Percentiles rank a stretch among this genome's conserved stretches.
Conservation (phyloP, 1,140 invertebrate genomes). For the Diorhabda carinulata region DNA sequence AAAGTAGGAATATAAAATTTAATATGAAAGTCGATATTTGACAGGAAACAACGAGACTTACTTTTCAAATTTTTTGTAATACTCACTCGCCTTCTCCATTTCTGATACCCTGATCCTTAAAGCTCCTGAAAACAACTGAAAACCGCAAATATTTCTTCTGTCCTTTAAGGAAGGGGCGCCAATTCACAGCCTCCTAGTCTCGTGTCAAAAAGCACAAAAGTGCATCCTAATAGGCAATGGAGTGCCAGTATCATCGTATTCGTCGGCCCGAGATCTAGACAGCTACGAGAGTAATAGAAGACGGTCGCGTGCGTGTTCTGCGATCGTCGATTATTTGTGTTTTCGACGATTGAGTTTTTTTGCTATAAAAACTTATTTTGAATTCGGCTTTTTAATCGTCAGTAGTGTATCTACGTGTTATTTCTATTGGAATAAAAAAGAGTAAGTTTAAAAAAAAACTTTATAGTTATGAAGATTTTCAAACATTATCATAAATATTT, state of each 20-base stretch:
- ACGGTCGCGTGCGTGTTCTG: slow-evolving; percentile 12
- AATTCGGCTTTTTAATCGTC: too few species aligned
- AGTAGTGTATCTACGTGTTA: too few species aligned
- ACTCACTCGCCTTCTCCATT: background rate
- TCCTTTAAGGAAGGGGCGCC: slow-evolving; percentile 14
- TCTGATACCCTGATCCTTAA: slow-evolving; percentile 14
- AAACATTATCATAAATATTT: too few species aligned
- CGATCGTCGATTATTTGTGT: slow-evolving; percentile 10
- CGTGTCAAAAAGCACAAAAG: slow-evolving; percentile 19
- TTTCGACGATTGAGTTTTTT: background rate
- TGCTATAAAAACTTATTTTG: too few species aligned
- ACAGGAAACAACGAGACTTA: too few species aligned
- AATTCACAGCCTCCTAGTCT: slow-evolving; percentile 14
- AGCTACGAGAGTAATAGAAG: slow-evolving; percentile 12
- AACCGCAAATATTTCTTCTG: slow-evolving; percentile 13
- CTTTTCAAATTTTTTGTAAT: too few species aligned
- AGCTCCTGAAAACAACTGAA: slow-evolving; percentile 17
- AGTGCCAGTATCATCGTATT: slow-evolving; percentile 26
- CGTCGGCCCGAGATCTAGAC: slow-evolving; percentile 28
- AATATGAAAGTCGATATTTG: too few species aligned
- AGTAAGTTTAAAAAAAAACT: too few species aligned
- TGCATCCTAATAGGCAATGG: slow-evolving; percentile 22
- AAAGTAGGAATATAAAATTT: too few species aligned
- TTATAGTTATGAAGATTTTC: too few species aligned
- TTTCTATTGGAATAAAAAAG: too few species aligned